These are phyloP conservation scores for Anadara kagoshimensis DNA, from an alignment of 1,140 invertebrate species.

Conservation along the genomic window DNA sequence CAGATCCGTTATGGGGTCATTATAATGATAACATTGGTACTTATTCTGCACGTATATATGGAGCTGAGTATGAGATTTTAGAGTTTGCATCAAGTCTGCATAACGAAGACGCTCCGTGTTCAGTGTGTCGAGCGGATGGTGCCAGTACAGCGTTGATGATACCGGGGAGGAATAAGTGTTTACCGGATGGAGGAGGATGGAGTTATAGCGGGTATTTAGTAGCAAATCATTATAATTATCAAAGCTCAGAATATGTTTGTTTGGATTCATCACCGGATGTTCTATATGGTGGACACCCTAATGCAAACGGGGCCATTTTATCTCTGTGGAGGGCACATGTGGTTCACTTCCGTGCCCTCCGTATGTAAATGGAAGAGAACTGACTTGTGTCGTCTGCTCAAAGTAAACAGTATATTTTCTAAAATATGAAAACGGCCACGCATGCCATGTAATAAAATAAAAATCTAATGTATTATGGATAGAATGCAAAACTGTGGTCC, in stretches of 20 bases:
- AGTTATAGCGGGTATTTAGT: slow-evolving; percentile 47
- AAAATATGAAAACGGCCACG: no score
- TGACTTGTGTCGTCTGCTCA: slow-evolving; percentile 46
- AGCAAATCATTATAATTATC: neutral
- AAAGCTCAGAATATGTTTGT: slow-evolving; percentile 33
- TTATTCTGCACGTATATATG: slow-evolving; percentile 7
- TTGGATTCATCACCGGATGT: slow-evolving; percentile 41
- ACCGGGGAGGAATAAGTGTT: slow-evolving; percentile 39
- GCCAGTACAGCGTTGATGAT: slow-evolving; percentile 39
- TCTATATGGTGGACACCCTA: slow-evolving; percentile 8
- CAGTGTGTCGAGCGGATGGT: slow-evolving; percentile 31
- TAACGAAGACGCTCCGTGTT: slow-evolving; percentile 40
- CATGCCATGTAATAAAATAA: no score
- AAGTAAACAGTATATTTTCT: slow-evolving; percentile 8
- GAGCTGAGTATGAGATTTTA: slow-evolving; percentile 39
- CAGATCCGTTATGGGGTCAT: no score
- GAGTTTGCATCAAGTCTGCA: slow-evolving; percentile 1
- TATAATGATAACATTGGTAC: no score
- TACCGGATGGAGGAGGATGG: slow-evolving; percentile 34
- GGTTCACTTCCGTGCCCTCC: slow-evolving; percentile 41
- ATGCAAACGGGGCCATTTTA: slow-evolving; percentile 37
- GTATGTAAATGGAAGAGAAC: slow-evolving; percentile 26
- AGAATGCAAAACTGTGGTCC: no score
- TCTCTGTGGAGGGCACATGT: slow-evolving; percentile 26
- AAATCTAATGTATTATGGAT: no score